phyloP scores from a whole-genome alignment of 2,888 invertebrate species.

The Drosophila antonietae region DNA sequence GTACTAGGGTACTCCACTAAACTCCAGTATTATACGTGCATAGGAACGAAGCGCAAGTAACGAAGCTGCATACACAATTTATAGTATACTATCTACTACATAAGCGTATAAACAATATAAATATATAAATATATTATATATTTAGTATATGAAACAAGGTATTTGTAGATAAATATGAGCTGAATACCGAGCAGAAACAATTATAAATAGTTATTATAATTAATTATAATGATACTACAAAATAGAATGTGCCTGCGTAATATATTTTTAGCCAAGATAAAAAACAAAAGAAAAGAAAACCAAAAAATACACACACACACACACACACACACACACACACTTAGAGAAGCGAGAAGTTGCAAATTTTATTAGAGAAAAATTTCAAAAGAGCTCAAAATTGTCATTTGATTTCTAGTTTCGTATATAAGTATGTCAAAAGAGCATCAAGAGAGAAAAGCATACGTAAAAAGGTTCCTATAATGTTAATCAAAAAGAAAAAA shows the following conservation, averaged over 20 bases:
- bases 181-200: constrained; percentile 69
- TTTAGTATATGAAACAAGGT: constrained; percentile 39
- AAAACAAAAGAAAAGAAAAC: constrained; percentile 38
- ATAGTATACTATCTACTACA: constrained; percentile 17
- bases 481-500: constrained; percentile 80
- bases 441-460: constrained; percentile 60
- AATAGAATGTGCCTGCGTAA: constrained; percentile 84
- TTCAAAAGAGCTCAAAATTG: constrained; percentile 46
- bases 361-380: constrained; percentile 52
- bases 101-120: constrained; percentile 35
- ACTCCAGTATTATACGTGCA: constrained; percentile 58
- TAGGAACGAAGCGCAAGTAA: constrained; percentile 36
- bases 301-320: constrained; percentile 37
- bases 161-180: constrained; percentile 80
- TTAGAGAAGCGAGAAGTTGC: constrained; percentile 33
- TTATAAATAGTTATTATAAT: constrained; percentile 66
- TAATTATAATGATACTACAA: constrained; percentile 83
- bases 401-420: constrained; percentile 36
- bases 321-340: constrained; percentile 27
- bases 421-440: constrained; percentile 4
- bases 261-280: constrained; percentile 83
- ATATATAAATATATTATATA: constrained; percentile 1
- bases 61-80: constrained; percentile 31
- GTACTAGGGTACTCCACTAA: constrained; percentile 44
- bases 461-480: constrained; percentile 85